Evolutionary conservation across 2,888 invertebrate genomes (phyloP), one percentile per base, ranked within the genome.

Genomic region (Lepidonotus clava): DNA sequence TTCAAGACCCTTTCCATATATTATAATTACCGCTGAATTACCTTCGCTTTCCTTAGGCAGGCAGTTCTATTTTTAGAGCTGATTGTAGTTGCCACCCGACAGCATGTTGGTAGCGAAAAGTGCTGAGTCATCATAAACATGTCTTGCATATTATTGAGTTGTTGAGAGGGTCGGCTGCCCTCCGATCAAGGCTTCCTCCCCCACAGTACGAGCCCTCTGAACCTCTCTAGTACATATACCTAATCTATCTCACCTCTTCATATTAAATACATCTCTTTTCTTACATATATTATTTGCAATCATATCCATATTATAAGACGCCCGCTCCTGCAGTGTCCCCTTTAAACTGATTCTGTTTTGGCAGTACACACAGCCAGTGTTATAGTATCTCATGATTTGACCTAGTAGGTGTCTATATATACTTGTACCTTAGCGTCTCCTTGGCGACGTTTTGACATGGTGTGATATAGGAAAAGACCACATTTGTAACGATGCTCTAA

Each of bases 21-120:
- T n/a, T n/a, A n/a, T n/a, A n/a, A n/a, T 71, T 71, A 36, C 36
- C 71, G 71, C 71, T 71, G 71, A 71, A 34, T 36, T 71, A 71
- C 71, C 71, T 71, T 71, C 14, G 71, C 71, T 71, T 71, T 71
- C 36, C 18, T 34, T 71, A 71, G 71, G 71, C 71, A 71, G 24
- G 34, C 71, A 71, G 71, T 71, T 71, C 71, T 18, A n/a, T n/a
- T n/a, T 21, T 36, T 71, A 34, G 71, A 71, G 18, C 36, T 34
- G 8, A 18, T 46, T 46, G 71, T 71, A 71, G 71, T 36, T 71
- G 71, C 71, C 71, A 71, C 14, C 71, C 18, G 38, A 71, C 34
- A 71, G 71, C 71, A 71, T 71, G 71, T 71, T n/a, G n/a, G 11
- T 71, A 66, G 34, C 24, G 28, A 28, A n/a, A 28, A 61, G 28